phyloP scores from a whole-genome alignment of 2,113 vertebrate species.

The Toxostoma redivivum region DNA sequence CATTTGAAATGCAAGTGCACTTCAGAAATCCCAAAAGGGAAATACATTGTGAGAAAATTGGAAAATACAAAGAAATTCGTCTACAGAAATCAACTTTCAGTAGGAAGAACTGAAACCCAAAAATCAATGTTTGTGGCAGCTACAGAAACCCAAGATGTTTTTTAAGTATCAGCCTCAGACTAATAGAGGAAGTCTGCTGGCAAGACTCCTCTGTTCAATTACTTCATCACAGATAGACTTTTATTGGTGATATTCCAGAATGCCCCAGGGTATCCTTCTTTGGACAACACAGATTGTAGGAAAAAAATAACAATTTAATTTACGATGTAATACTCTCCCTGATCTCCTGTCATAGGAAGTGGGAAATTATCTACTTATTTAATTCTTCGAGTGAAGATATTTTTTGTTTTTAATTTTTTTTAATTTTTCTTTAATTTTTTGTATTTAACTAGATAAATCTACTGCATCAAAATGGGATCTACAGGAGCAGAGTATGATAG shows the following conservation, averaged over 20 bases:
- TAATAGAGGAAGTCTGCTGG: background rate
- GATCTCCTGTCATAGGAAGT: background rate
- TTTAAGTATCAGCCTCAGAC: background rate
- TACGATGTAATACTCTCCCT: background rate
- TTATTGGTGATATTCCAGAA: background rate
- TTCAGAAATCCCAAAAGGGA: background rate
- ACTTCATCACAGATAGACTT: background rate
- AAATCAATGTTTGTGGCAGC: background rate
- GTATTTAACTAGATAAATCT: background rate
- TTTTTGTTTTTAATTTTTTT: background rate
- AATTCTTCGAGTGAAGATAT: background rate
- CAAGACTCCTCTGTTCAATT: background rate
- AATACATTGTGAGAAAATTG: background rate
- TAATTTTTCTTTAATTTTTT: background rate
- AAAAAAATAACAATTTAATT: background rate
- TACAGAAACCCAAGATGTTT: background rate
- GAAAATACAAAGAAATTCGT: background rate
- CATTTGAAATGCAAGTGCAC: background rate
- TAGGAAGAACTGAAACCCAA: background rate
- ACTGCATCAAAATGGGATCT: background rate
- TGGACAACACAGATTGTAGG: background rate
- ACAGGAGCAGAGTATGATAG: background rate
- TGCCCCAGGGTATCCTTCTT: background rate
- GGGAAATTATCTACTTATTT: background rate
- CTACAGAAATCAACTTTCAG: background rate